These are phyloP conservation scores for Ctenochaetus hawaiiensis DNA, from an alignment of 2,797 vertebrate genomes.

Conservation along the genomic window DNA sequence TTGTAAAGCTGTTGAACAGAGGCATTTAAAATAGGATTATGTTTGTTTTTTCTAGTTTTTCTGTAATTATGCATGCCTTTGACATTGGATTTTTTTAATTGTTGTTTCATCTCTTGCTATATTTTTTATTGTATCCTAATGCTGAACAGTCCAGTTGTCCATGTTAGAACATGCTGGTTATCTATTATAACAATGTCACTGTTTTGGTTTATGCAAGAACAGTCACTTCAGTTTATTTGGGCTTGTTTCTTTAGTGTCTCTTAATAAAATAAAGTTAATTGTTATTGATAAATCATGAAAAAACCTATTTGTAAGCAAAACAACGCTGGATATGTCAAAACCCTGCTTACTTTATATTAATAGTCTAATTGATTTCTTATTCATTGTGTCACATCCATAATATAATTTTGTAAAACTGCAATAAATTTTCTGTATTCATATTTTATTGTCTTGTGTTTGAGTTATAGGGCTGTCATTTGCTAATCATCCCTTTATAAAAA, in stretches of 20 bases:
- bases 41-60: not conserved
- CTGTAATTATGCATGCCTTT: not conserved
- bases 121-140: not conserved
- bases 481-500: not conserved
- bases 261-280: not conserved
- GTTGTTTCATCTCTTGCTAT: not conserved
- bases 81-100: not conserved
- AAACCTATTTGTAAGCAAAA: not conserved
- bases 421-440: not conserved
- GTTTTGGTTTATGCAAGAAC: not conserved
- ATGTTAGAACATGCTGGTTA: not conserved
- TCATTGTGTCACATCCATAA: not conserved
- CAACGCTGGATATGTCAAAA: not conserved
- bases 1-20: slow-evolving; percentile 12
- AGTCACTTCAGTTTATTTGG: not conserved
- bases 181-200: not conserved
- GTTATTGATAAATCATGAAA: not conserved
- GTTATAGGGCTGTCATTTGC: not conserved
- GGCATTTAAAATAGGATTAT: not conserved
- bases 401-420: not conserved
- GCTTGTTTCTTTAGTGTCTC: not conserved
- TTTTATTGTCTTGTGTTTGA: slow-evolving; percentile 1
- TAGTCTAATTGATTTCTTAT: not conserved
- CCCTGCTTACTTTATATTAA: not conserved
- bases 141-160: not conserved